Conservation (phyloP, 2,888 invertebrate genomes). For the Limnephilus marmoratus region DNA sequence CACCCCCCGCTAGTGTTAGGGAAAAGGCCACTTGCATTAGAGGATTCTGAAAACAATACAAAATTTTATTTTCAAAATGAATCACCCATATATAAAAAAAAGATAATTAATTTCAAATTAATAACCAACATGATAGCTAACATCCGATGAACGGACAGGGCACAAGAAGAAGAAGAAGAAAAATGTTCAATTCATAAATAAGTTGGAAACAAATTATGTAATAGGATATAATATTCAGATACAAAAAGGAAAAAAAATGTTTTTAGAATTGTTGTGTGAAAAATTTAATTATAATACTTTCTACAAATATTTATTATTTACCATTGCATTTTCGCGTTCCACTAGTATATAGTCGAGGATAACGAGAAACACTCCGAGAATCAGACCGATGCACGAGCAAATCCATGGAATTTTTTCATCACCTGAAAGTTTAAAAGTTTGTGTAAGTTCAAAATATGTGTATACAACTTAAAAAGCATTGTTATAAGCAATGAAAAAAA, state of each 20-base stretch:
- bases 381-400: slow-evolving; percentile 84
- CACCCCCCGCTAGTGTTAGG: slow-evolving; percentile 77
- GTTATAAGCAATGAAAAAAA: no score
- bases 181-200: no score
- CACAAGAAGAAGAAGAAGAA: no score
- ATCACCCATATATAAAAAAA: no score
- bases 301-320: slow-evolving; percentile 71
- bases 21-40: slow-evolving; percentile 72
- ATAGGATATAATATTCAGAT: neutral
- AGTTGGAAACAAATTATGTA: no score
- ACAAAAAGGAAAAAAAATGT: neutral
- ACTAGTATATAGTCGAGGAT: slow-evolving; percentile 83
- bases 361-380: slow-evolving; percentile 83
- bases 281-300: neutral
- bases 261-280: neutral
- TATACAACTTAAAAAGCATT: neutral
- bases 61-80: neutral
- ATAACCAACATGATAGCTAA: no score
- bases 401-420: slow-evolving; percentile 86
- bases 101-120: neutral
- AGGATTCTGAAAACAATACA: slow-evolving; percentile 56
- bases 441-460: neutral
- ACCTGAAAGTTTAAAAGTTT: slow-evolving; percentile 73
- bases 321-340: slow-evolving; percentile 80
- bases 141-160: no score